Evolutionary conservation across 2,888 invertebrate species (phyloP).

Genomic region (Lymantria monacha): DNA sequence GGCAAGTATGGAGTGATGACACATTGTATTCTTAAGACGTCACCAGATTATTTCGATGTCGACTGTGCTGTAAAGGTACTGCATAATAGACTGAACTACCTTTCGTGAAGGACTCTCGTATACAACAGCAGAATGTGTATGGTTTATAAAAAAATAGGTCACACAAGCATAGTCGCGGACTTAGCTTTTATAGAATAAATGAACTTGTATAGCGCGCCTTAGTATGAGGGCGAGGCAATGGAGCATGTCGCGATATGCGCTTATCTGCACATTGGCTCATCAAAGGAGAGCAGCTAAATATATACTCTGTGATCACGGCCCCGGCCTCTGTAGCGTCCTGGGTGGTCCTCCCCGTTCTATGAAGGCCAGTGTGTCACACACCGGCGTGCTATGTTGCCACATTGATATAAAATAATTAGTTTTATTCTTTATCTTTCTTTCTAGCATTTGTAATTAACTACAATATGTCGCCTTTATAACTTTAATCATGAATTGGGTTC

Average conservation of each 20-base stretch:
- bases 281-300: constrained; percentile 63
- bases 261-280: constrained; percentile 60
- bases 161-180: too few species aligned
- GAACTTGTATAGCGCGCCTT: constrained; percentile 21
- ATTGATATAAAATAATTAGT: constrained; percentile 7
- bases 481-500: too few species aligned
- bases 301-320: constrained; percentile 50
- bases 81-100: too few species aligned
- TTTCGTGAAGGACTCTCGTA: too few species aligned
- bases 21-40: too few species aligned
- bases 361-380: constrained; percentile 35
- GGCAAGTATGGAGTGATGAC: too few species aligned
- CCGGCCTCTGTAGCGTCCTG: constrained; percentile 35
- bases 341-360: constrained; percentile 38
- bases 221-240: constrained; percentile 37
- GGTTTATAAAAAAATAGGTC: too few species aligned
- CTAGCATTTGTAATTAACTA: too few species aligned
- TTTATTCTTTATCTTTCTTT: constrained; percentile 1
- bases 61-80: too few species aligned
- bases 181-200: not conserved
- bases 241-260: constrained; percentile 52
- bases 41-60: too few species aligned
- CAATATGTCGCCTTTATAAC: too few species aligned
- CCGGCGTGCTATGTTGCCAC: constrained; percentile 22
- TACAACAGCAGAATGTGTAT: too few species aligned